Evolutionary conservation across 1,140 invertebrate genomes (phyloP).

Genomic region (Eumeta japonica): DNA sequence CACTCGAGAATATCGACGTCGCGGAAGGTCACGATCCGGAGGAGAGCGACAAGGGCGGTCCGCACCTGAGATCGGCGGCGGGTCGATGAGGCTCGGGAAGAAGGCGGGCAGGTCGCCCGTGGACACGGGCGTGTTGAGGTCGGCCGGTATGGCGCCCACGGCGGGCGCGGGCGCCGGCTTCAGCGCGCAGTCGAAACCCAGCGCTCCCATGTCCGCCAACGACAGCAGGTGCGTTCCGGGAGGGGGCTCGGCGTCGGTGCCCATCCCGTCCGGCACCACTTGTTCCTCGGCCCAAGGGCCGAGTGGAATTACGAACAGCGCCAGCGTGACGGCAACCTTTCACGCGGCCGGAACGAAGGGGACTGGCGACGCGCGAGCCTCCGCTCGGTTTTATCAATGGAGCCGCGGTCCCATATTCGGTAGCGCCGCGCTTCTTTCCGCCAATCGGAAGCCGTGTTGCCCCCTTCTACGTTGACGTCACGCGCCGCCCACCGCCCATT

Average conservation of each 20-base stretch:
- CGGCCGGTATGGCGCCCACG: constrained; percentile 56
- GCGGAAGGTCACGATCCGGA: too few relatives aligned
- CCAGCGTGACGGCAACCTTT: constrained; percentile 48
- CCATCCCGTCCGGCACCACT: constrained; percentile 56
- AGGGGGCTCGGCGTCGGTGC: constrained; percentile 41
- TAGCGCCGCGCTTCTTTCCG: constrained; percentile 48
- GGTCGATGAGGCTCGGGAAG: constrained; percentile 68
- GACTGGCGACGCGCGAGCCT: constrained; percentile 54
- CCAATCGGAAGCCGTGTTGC: constrained; percentile 37
- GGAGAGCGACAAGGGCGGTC: too few relatives aligned
- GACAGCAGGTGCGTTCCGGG: constrained; percentile 49
- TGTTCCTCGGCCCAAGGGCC: constrained; percentile 57
- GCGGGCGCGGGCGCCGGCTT: constrained; percentile 73
- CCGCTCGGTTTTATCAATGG: constrained; percentile 55
- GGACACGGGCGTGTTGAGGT: constrained; percentile 49
- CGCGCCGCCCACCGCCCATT: constrained; percentile 41
- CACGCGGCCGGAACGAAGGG: constrained; percentile 47
- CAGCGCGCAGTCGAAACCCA: constrained; percentile 50
- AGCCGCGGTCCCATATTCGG: constrained; percentile 58
- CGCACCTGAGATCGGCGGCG: constrained; percentile 83
- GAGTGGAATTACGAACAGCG: constrained; percentile 51
- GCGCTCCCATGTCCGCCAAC: constrained; percentile 38
- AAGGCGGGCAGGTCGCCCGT: constrained; percentile 49
- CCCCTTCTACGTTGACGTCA: constrained; percentile 43
- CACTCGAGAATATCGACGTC: constrained; percentile 13